Evolutionary conservation across 2,797 vertebrate species (phyloP), one percentile per base, ranked within the genome.

Genomic region (Dipus sagitta): DNA sequence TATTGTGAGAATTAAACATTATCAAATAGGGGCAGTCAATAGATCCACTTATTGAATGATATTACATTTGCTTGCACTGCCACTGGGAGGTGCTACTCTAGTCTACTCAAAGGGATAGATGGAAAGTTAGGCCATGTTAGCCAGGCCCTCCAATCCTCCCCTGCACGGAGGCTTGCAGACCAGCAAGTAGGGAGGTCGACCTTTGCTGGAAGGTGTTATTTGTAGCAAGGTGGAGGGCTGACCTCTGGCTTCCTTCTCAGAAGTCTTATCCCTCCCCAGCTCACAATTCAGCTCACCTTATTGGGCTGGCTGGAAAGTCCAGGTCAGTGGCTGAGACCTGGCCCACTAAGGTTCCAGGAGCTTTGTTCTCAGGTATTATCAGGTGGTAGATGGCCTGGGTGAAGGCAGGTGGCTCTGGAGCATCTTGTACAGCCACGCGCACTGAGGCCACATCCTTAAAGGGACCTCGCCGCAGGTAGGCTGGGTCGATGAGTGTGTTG

Each of bases 371-470:
- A 0, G 98, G 98, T 42, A 99, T 99, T 0, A 98, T 98, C 98
- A 99, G 98, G 90, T 97, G 98, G 96, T 99, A 99, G 58, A 98
- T 97, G 17, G 98, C 88, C 82, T 98, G 98, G 34, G 99, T 98
- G 97, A 99, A 99, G 84, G 98, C 97, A 0, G 99, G 99, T 0
- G 99, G 99, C 96, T 99, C 99, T 3, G 99, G 99, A 0, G 99
- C 99, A 0, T 99, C 99, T 96, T 99, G 97, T 80, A 99, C 99
- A 0, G 98, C 98, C 20, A 99, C 98, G 4, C 98, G 96, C 93
- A 99, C 98, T 0, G 98, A 98, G 76, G 99, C 98, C 23, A 99
- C 98, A 85, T 99, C 99, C 95, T 99, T 99, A 96, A 99, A 99
- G 78, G 99, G 99, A 72, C 99, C 99, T 58, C 98, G 98, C 3